Evolutionary conservation across 1,140 invertebrate genomes (phyloP).

Genomic region (Cotesia vestalis): DNA sequence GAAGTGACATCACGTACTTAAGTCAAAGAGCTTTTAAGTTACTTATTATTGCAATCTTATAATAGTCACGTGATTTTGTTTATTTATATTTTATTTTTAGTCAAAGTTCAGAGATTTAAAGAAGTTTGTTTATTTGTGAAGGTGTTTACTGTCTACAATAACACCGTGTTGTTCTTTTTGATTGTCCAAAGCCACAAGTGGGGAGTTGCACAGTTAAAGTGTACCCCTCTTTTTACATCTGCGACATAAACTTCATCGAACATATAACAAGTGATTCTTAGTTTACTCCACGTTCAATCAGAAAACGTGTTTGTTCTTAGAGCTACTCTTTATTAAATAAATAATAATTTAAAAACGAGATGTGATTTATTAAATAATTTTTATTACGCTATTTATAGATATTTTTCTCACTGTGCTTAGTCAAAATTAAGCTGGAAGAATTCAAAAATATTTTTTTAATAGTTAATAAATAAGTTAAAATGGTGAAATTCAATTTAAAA

Average conservation of each 20-base stretch:
- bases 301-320: constrained; percentile 2
- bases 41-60: no score
- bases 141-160: neutral
- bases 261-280: constrained; percentile 7
- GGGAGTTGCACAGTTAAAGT: neutral
- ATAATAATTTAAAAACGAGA: no score
- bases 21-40: no score
- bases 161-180: neutral
- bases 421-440: no score
- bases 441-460: no score
- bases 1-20: no score
- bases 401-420: no score
- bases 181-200: neutral
- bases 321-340: neutral
- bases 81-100: no score
- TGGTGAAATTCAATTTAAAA: constrained; percentile 36
- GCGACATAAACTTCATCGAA: constrained; percentile 11
- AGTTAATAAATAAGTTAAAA: constrained; percentile 28
- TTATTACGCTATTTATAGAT: no score
- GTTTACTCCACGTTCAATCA: constrained; percentile 9
- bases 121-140: neutral
- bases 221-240: constrained; percentile 7
- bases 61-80: no score
- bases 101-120: neutral
- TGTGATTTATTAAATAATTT: no score